phyloP scores from a whole-genome alignment of 2,797 vertebrate species.

The Cryptoprocta ferox region DNA sequence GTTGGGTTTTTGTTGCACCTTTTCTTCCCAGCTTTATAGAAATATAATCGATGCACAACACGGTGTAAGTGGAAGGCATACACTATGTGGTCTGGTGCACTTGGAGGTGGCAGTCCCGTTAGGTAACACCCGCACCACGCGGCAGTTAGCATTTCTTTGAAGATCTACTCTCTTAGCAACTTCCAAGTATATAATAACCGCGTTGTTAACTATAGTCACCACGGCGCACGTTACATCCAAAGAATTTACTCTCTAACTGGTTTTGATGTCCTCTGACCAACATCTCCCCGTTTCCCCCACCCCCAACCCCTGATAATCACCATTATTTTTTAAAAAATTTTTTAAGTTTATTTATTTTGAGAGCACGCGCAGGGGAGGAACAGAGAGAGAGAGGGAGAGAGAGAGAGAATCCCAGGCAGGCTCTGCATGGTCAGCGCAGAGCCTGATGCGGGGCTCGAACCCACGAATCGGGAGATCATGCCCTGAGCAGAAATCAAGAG shows the following conservation, averaged over 20 bases:
- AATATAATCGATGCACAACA: neutral
- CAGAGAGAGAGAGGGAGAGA: too few species aligned
- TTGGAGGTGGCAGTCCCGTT: accelerated
- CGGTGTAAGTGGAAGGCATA: neutral
- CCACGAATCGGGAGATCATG: too few species aligned
- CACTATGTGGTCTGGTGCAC: neutral
- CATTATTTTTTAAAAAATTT: neutral
- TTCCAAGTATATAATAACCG: neutral
- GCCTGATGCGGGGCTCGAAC: too few species aligned
- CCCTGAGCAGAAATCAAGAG: too few species aligned
- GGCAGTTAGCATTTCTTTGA: neutral
- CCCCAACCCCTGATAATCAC: neutral
- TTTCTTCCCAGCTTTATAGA: neutral
- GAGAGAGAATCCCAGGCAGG: too few species aligned
- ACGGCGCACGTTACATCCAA: neutral
- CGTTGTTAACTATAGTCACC: neutral
- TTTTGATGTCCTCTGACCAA: neutral
- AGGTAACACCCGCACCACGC: too few species aligned
- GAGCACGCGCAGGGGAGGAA: too few species aligned
- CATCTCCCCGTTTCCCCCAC: neutral
- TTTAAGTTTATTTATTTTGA: too few species aligned
- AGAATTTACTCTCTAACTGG: neutral
- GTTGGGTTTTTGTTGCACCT: neutral
- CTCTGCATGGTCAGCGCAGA: too few species aligned
- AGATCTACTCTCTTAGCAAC: neutral